These are phyloP conservation scores for Euleptes europaea DNA, from an alignment of 2,113 vertebrate species.

Conservation along the genomic window DNA sequence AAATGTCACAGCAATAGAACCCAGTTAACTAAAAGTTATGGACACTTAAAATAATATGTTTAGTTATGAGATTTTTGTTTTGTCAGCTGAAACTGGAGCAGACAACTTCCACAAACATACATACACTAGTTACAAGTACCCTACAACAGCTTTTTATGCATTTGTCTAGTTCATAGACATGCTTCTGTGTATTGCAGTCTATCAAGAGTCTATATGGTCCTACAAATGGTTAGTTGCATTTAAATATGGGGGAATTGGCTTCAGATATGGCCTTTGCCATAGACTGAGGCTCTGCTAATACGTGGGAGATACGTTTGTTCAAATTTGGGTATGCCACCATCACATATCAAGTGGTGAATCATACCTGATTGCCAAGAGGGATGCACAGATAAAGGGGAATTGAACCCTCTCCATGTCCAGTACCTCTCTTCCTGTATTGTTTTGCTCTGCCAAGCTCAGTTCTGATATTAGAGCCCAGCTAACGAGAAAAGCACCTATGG, in stretches of 20 bases:
- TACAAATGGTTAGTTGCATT: background rate
- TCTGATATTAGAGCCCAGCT: no score
- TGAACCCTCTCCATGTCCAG: background rate
- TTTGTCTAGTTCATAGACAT: background rate
- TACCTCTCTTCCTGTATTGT: background rate
- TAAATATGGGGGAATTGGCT: background rate
- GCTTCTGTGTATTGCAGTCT: background rate
- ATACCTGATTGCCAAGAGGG: background rate
- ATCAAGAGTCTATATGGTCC: background rate
- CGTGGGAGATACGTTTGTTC: background rate
- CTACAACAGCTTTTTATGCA: background rate
- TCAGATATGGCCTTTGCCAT: background rate
- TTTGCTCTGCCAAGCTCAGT: no score
- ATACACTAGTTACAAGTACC: background rate
- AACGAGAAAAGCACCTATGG: no score
- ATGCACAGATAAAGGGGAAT: background rate
- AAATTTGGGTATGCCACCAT: background rate
- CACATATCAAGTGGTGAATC: background rate
- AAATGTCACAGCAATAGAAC: background rate
- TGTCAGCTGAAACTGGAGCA: background rate
- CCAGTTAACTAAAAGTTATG: background rate
- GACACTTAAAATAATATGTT: background rate
- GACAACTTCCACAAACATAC: background rate
- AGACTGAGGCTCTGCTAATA: background rate
- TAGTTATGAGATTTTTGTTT: background rate